Evolutionary conservation across 2,113 vertebrate genomes (phyloP).

Genomic region (Oceanodroma tethys): DNA sequence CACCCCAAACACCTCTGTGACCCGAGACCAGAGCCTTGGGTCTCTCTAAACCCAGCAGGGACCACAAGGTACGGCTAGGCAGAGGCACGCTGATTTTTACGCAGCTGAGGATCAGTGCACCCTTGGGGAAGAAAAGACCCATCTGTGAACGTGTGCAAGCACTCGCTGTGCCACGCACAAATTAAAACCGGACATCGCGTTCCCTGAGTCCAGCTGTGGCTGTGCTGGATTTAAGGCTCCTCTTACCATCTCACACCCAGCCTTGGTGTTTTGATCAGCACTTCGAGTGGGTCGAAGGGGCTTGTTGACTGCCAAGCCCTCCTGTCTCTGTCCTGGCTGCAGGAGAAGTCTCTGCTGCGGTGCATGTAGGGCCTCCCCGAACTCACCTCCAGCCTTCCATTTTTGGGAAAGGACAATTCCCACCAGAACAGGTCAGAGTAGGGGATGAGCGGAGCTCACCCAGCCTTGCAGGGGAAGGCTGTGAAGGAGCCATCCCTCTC

Average conservation of each 20-base stretch:
- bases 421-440: background rate
- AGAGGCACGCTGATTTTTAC: background rate
- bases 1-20: background rate
- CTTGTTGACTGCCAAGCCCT: background rate
- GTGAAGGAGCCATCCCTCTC: background rate
- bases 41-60: background rate
- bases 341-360: background rate
- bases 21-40: background rate
- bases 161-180: rapidly evolving
- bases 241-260: background rate
- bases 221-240: background rate
- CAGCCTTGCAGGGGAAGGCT: background rate
- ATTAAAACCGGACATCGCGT: background rate
- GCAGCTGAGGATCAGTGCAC: background rate
- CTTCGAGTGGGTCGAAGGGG: rapidly evolving
- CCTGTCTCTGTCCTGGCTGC: background rate
- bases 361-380: background rate
- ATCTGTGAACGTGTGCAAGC: rapidly evolving
- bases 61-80: background rate
- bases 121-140: background rate
- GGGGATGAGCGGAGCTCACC: background rate
- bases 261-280: background rate
- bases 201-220: background rate
- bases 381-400: background rate
- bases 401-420: background rate